Conservation (phyloP, 2,113 vertebrate genomes). For the Upupa epops region DNA sequence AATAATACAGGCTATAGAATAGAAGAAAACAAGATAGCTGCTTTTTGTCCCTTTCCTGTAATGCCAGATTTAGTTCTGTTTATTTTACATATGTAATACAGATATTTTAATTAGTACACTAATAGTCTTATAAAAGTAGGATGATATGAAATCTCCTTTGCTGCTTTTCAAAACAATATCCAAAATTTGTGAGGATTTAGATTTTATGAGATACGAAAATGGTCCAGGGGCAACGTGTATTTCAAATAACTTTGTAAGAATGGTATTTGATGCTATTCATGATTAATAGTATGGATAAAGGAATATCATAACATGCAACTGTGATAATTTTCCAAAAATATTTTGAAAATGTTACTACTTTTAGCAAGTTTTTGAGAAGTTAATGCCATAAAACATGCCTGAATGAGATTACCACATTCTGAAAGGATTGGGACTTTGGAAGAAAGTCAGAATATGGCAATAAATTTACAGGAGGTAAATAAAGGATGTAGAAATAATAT, state of each 20-base stretch:
- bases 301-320: neutral
- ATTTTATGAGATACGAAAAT: neutral
- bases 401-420: neutral
- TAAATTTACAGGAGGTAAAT: neutral
- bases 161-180: constrained; percentile 17
- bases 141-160: neutral
- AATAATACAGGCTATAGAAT: neutral
- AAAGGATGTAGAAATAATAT: neutral
- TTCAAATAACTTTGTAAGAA: neutral
- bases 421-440: neutral
- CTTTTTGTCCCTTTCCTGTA: neutral
- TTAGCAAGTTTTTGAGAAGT: neutral
- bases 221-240: neutral
- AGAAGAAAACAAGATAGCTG: constrained; percentile 22
- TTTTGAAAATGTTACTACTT: neutral
- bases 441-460: neutral
- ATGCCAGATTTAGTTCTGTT: neutral
- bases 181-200: neutral
- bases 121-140: neutral
- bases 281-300: neutral
- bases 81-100: neutral
- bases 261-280: neutral
- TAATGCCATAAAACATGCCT: neutral
- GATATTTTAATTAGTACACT: neutral
- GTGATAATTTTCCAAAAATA: neutral